Base-by-base conservation (phyloP, 2,797 vertebrate species). In the Crocidura indochinensis region DNA sequence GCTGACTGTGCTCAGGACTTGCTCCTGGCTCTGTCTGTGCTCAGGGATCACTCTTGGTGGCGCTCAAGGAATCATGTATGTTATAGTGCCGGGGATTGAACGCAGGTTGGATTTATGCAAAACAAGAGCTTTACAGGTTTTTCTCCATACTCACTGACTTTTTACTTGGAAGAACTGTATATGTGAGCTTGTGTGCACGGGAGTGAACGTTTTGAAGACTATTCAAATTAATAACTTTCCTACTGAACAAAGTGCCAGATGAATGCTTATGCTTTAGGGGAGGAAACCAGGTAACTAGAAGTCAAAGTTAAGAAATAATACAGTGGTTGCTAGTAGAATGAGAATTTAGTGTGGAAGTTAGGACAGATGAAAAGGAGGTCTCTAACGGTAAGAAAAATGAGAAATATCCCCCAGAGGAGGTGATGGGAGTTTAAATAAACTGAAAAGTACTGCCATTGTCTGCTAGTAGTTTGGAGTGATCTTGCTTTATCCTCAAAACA, bases 401-500 rank as follows among this genome's bases (percentile, higher is more conserved):
- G 53, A 46, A 73, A 4, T 69, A 8, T 64, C 65, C 75, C 53
- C 31, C 22, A 27, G 29, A 80, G 56, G 15, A 91, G 64, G 17
- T 44, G 74, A 19, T 69, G 12, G 27, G 84, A 75, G 53, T n/a
- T 56, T 73, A 31, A 19, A 15, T 72, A 24, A 69, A 67, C 17
- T 53, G 56, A 82, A 29, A 65, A 29, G 4, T 29, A 1, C n/a
- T 22, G 11, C 47, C 4, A 8, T 7, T 29, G 9, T 51, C 56
- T 26, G 10, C 15, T 47, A 6, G 24, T n/a, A 67, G 15, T 93
- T 77, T 69, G 49, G 26, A 76, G 53, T 73, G 76, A 62, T 74
- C 68, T 86, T 38, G 51, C 69, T 72, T 68, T 86, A 68, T 78
- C 60, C 74, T 84, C 27, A 56, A 7, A 91, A 60, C 65, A 88